Percentiles rank a stretch among this genome's conserved stretches.
phyloP scores from a whole-genome alignment of 2,113 vertebrate species.

The Megaceryle torquata region DNA sequence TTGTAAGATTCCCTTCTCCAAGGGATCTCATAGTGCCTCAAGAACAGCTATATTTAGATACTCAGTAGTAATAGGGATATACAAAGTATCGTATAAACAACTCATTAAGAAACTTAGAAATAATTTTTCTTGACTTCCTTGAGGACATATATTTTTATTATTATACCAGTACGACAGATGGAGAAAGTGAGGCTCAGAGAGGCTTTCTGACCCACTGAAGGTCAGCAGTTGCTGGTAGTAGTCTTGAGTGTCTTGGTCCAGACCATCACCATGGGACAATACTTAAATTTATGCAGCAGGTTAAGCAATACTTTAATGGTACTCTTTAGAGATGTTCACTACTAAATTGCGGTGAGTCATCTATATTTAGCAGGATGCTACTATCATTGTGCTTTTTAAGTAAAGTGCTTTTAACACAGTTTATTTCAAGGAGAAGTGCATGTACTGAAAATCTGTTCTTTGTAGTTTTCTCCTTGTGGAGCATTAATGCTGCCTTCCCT shows the following conservation, averaged over 20 bases:
- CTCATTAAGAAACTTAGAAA: neutral
- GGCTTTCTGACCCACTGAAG: neutral
- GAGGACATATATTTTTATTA: neutral
- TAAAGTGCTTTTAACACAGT: slow-evolving; percentile 69
- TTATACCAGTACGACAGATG: neutral
- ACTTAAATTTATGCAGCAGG: slow-evolving; percentile 59
- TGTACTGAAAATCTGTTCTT: slow-evolving; percentile 51
- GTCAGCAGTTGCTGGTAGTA: neutral
- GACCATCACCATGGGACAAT: slow-evolving; percentile 18
- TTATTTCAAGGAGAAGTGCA: slow-evolving; percentile 64
- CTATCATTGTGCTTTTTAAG: slow-evolving; percentile 65
- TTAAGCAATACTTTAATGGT: slow-evolving; percentile 55
- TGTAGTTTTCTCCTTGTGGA: slow-evolving; percentile 36
- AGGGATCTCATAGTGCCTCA: neutral
- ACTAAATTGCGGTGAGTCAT: slow-evolving; percentile 63
- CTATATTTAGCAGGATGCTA: slow-evolving; percentile 69
- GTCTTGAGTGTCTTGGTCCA: neutral
- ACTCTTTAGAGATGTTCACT: slow-evolving; percentile 52
- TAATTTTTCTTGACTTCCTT: neutral
- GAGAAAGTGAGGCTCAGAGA: neutral
- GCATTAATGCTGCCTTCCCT: slow-evolving; percentile 52
- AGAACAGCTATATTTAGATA: slow-evolving; percentile 18
- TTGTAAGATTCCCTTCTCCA: neutral
- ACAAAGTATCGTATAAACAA: neutral
- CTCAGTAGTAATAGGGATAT: neutral